Conservation (phyloP, 2,113 vertebrate genomes). For the Etia nguti region DNA sequence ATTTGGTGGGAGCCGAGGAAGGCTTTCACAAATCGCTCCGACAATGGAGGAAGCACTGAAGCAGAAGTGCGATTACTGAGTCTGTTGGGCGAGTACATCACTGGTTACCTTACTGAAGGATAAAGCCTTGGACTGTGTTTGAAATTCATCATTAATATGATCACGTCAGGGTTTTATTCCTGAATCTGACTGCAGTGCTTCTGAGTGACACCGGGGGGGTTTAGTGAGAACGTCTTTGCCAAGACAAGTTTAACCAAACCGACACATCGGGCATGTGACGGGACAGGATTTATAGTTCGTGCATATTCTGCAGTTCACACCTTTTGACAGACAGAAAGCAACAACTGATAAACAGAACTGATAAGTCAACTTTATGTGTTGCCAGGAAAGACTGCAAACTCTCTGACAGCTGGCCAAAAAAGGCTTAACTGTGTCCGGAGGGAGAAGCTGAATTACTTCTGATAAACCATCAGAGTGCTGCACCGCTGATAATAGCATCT, state of each 20-base stretch:
- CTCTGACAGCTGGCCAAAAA: background rate
- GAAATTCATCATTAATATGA: fast-evolving
- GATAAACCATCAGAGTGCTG: background rate
- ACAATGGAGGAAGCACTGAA: background rate
- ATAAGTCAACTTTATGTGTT: background rate
- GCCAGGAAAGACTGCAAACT: background rate
- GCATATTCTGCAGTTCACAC: fast-evolving
- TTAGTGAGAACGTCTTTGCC: background rate
- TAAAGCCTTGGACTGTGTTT: background rate
- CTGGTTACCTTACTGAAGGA: background rate
- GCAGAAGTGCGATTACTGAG: no score
- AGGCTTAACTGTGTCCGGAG: background rate
- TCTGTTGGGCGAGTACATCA: background rate
- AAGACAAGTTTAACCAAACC: background rate
- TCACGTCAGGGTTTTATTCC: fast-evolving
- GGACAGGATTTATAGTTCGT: background rate
- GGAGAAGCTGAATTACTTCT: background rate
- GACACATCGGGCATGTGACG: background rate
- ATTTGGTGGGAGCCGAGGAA: background rate
- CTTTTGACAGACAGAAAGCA: background rate
- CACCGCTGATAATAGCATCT: background rate
- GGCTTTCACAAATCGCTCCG: fast-evolving
- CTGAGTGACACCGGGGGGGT: background rate
- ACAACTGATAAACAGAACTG: background rate
- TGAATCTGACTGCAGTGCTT: background rate